A percentile compares a stretch with the other conserved stretches of the same genome.
These are phyloP conservation scores for Coregonus ussuriensis DNA, from an alignment of 2,797 vertebrate genomes.

Conservation along the genomic window DNA sequence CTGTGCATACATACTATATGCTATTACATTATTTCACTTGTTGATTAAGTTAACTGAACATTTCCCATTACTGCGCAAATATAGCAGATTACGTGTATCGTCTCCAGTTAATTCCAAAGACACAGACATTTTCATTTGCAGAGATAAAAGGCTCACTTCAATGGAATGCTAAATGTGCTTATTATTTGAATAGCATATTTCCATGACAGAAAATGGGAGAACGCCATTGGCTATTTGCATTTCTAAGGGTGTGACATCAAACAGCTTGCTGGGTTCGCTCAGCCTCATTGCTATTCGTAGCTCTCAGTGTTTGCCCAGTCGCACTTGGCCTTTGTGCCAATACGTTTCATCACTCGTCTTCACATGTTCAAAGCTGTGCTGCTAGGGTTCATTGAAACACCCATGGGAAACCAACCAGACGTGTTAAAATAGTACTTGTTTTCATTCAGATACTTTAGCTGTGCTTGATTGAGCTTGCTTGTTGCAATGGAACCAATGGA, in stretches of 20 bases:
- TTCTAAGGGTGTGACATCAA: constrained; percentile 44
- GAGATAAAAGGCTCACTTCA: constrained; percentile 43
- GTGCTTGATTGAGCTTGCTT: no score
- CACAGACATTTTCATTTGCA: constrained; percentile 17
- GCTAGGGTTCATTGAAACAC: background rate
- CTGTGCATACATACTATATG: background rate
- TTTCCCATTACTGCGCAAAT: background rate
- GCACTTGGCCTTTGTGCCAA: background rate
- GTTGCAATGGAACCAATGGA: background rate
- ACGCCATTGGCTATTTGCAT: constrained; percentile 41
- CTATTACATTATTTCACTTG: background rate
- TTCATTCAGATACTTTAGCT: background rate
- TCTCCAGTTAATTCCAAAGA: constrained; percentile 2
- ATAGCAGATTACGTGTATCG: background rate
- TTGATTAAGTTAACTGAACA: background rate
- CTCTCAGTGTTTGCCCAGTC: background rate
- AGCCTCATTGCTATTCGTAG: background rate
- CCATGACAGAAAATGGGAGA: constrained; percentile 20
- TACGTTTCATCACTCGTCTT: background rate
- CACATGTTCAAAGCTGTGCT: background rate
- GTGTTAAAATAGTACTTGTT: background rate
- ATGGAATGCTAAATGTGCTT: constrained; percentile 21
- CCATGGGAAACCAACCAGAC: background rate
- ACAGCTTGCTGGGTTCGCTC: constrained; percentile 21
- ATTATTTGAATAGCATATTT: constrained; percentile 33